phyloP scores from a whole-genome alignment of 2,113 vertebrate genomes.

The Xiphorhynchus elegans region DNA sequence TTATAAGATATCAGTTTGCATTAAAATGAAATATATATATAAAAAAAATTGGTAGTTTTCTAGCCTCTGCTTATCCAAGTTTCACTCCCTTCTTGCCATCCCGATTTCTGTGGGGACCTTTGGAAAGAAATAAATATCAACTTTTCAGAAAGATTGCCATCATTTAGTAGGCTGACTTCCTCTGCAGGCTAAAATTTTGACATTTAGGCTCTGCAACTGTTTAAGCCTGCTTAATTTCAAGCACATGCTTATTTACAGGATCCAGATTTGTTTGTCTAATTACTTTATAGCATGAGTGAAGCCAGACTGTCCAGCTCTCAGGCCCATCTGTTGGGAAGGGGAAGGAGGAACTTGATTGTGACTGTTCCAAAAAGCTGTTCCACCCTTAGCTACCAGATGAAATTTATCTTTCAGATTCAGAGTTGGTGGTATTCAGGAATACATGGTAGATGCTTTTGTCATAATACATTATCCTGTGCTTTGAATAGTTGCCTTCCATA shows the following conservation, averaged over 20 bases:
- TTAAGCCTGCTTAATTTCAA: slow-evolving; percentile 34
- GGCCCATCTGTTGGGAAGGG: slow-evolving; percentile 41
- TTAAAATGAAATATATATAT: not conserved
- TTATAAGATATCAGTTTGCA: not conserved
- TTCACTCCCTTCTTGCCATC: not conserved
- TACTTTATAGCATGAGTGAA: slow-evolving; percentile 40
- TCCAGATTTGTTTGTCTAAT: slow-evolving; percentile 67
- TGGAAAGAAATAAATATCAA: not conserved
- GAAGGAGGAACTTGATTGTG: not conserved
- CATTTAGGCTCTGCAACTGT: slow-evolving; percentile 5
- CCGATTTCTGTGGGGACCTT: not conserved
- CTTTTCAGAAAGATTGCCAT: not conserved
- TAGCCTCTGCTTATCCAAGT: not conserved
- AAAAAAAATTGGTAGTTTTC: not conserved
- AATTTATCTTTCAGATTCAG: not conserved
- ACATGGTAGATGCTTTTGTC: not conserved
- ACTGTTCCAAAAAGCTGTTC: slow-evolving; percentile 36
- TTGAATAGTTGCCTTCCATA: not conserved
- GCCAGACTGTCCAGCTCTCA: slow-evolving; percentile 36
- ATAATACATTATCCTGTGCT: not conserved
- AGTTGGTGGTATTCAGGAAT: not conserved
- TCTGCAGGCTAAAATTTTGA: not conserved
- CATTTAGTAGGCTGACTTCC: not conserved
- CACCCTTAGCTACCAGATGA: not conserved
- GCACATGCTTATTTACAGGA: slow-evolving; percentile 52